These are phyloP conservation scores for Cantharis rustica DNA, from an alignment of 2,888 invertebrate species.

Conservation along the genomic window DNA sequence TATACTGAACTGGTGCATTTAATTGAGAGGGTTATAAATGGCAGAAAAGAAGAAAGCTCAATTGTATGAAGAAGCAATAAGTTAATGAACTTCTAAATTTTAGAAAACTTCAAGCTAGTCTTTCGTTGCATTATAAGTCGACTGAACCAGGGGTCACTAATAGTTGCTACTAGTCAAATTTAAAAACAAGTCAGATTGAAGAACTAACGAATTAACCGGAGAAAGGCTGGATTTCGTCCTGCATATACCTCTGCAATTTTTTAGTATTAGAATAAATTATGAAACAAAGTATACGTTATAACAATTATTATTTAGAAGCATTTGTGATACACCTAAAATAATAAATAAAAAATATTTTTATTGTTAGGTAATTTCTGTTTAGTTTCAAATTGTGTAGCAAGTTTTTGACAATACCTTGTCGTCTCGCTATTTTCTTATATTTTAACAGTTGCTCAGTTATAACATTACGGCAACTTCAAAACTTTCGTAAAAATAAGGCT, in stretches of 20 bases:
- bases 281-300: not conserved
- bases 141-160: not conserved
- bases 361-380: not conserved
- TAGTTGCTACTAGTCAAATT: not conserved
- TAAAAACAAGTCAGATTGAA: not conserved
- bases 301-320: not conserved
- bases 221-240: not conserved
- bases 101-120: not conserved
- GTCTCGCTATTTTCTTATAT: too few relatives aligned
- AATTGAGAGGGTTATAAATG: slow-evolving; percentile 53
- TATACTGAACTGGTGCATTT: slow-evolving; percentile 70
- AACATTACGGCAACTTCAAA: too few relatives aligned
- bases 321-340: not conserved
- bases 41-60: not conserved
- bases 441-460: too few relatives aligned
- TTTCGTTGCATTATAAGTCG: not conserved
- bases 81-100: not conserved
- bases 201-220: not conserved
- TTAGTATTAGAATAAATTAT: not conserved
- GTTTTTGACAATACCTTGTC: too few relatives aligned
- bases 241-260: not conserved
- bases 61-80: not conserved
- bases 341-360: not conserved
- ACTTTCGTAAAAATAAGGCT: too few relatives aligned
- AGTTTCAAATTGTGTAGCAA: too few relatives aligned